A percentile compares a stretch with the other conserved stretches of the same genome.
These are phyloP conservation scores for Phaedon cochleariae DNA, from an alignment of 2,888 invertebrate genomes.

Conservation along the genomic window DNA sequence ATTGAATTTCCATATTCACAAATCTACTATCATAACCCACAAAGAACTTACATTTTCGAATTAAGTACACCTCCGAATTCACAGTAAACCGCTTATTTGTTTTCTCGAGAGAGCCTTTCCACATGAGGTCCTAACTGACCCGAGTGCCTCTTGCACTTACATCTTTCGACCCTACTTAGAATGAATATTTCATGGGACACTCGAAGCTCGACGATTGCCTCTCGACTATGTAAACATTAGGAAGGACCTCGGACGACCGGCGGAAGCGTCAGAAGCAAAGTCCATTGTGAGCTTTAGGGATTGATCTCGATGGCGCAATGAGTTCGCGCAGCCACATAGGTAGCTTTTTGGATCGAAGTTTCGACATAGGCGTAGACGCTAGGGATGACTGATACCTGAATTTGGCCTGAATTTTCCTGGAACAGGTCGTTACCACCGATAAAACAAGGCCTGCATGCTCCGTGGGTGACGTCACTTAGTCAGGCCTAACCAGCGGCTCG, in stretches of 20 bases:
- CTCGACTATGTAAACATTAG: conserved; percentile 31
- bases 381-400: neutral
- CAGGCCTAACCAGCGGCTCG: too few relatives aligned
- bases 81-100: neutral
- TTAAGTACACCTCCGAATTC: conserved; percentile 1
- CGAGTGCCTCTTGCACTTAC: conserved; percentile 18
- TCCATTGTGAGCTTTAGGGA: conserved; percentile 32
- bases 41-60: neutral
- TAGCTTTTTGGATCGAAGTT: conserved; percentile 32
- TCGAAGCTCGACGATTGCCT: conserved; percentile 5
- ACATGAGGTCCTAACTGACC: conserved; percentile 5
- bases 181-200: conserved; percentile 16
- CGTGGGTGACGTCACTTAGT: too few relatives aligned
- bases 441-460: too few relatives aligned
- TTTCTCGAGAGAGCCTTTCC: neutral
- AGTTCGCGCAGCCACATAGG: conserved; percentile 24
- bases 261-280: conserved; percentile 24
- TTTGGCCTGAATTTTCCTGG: too few relatives aligned
- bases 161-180: conserved; percentile 21
- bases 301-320: conserved; percentile 30
- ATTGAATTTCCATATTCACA: too few relatives aligned
- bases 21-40: neutral
- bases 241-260: conserved; percentile 23
- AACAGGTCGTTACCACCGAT: too few relatives aligned
- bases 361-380: conserved; percentile 18